Percentiles rank a stretch among this genome's conserved stretches.
These are phyloP conservation scores for Cyphomyrmex costatus DNA, from an alignment of 1,140 invertebrate genomes.

Conservation along the genomic window DNA sequence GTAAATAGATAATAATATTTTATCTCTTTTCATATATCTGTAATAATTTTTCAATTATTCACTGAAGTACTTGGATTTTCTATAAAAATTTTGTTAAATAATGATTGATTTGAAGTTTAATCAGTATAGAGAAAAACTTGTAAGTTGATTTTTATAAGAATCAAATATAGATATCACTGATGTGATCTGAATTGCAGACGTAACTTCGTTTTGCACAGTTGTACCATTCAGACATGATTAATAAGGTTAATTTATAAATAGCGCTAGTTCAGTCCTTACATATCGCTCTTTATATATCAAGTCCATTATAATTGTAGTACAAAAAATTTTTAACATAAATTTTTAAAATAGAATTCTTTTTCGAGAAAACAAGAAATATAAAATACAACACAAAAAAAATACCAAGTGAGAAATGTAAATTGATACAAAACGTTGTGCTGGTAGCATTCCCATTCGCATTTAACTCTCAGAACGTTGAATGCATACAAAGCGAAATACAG, in stretches of 20 bases:
- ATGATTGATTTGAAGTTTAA: constrained; percentile 9
- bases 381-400: constrained; percentile 6
- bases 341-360: constrained; percentile 19
- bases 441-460: constrained; percentile 44
- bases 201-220: constrained; percentile 36
- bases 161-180: constrained; percentile 11
- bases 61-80: background rate
- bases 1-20: background rate
- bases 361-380: constrained; percentile 18
- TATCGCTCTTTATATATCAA: background rate
- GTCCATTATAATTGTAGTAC: background rate
- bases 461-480: constrained; percentile 37
- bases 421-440: constrained; percentile 50
- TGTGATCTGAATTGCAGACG: background rate
- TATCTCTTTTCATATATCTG: background rate
- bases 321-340: constrained; percentile 14
- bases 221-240: background rate
- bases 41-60: background rate
- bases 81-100: background rate
- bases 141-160: constrained; percentile 1
- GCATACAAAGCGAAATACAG: constrained; percentile 49
- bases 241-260: background rate
- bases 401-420: constrained; percentile 51
- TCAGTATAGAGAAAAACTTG: background rate
- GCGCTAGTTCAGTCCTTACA: background rate